Conservation (phyloP, 2,113 vertebrate genomes). For the Uria lomvia region DNA sequence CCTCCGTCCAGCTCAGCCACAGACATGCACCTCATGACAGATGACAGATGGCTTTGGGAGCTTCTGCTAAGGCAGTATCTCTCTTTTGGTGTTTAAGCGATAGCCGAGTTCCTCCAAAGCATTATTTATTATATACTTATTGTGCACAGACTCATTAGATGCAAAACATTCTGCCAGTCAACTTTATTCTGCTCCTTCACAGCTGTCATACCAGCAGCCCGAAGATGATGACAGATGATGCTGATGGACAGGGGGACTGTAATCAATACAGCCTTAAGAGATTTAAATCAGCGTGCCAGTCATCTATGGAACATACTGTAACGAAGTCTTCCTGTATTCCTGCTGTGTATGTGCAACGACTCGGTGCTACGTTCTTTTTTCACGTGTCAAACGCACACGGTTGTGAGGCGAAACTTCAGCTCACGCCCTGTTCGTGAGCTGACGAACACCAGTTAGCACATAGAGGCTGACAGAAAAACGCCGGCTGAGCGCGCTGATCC, state of each 20-base stretch:
- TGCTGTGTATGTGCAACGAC: not conserved
- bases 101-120: constrained; percentile 44
- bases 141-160: constrained; percentile 64
- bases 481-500: rapidly evolving
- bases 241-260: constrained; percentile 15
- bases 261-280: not conserved
- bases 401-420: rapidly evolving
- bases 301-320: not conserved
- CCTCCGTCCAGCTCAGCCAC: not conserved
- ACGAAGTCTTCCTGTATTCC: not conserved
- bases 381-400: rapidly evolving
- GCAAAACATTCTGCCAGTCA: constrained; percentile 68
- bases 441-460: not conserved
- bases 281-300: constrained; percentile 7
- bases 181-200: constrained; percentile 26
- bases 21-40: constrained; percentile 46
- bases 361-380: not conserved
- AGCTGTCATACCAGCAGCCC: constrained; percentile 55
- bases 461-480: not conserved
- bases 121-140: constrained; percentile 14
- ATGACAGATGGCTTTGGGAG: constrained; percentile 66
- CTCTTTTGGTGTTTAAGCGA: constrained; percentile 23
- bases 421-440: rapidly evolving
- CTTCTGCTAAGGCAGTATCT: constrained; percentile 30
- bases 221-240: constrained; percentile 26